A percentile compares a stretch with the other conserved stretches of the same genome.
Evolutionary conservation across 2,113 vertebrate genomes (phyloP).

Genomic region (Geococcyx californianus): DNA sequence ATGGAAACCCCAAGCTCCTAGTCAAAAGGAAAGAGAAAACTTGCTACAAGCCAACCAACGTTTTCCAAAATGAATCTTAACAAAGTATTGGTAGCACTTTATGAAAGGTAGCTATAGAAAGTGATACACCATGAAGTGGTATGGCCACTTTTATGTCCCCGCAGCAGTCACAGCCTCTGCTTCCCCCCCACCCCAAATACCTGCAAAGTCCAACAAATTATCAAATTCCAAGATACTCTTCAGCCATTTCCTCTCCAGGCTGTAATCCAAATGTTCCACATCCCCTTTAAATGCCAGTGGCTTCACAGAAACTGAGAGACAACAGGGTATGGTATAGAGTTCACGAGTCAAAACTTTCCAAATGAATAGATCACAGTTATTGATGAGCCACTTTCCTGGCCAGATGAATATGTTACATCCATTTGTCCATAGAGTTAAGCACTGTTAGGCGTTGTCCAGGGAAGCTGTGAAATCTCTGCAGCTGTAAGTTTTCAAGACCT

Average conservation of each 20-base stretch:
- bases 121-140: background rate
- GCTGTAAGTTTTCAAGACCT: background rate
- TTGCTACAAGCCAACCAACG: background rate
- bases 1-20: background rate
- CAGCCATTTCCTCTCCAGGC: background rate
- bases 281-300: background rate
- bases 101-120: background rate
- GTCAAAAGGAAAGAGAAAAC: background rate
- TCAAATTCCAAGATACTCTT: background rate
- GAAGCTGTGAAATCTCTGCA: background rate
- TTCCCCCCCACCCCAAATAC: background rate
- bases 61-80: background rate
- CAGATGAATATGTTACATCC: background rate
- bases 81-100: background rate
- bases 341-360: background rate
- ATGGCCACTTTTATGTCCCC: background rate
- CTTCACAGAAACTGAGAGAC: background rate
- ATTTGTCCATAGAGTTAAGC: background rate
- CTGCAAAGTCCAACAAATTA: background rate
- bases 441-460: background rate
- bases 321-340: background rate
- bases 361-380: background rate
- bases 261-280: background rate
- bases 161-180: background rate
- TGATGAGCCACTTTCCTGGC: background rate